Base-by-base conservation (phyloP, 2,797 vertebrate species). In the Microchirus variegatus region DNA sequence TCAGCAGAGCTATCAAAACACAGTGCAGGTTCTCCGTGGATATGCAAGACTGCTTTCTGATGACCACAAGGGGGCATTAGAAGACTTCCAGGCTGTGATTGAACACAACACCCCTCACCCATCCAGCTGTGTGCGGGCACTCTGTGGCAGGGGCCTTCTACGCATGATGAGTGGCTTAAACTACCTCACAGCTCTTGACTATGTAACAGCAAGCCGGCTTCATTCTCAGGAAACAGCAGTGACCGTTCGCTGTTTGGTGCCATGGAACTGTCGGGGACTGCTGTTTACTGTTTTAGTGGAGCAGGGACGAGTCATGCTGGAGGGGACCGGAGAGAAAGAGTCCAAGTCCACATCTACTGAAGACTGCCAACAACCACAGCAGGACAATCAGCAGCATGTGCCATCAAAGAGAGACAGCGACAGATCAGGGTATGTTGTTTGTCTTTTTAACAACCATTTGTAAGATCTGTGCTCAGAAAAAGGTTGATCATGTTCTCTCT, bases 231-330 rank as follows among this genome's bases (percentile, higher is more conserved):
- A 98, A 67, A 87, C 95, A 0, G 89, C 94, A 11, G 85, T 98
- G 46, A 91, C 93, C 0, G 83, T 96, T 57, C 96, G 96, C 74
- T 94, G 96, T 76, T 92, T 95, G 0, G 92, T 99, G 78, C 97
- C 97, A 0, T 98, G 97, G 97, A 99, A 99, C 90, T 94, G 91
- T 62, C 90, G 96, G 9, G 95, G 97, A 0, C 90, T 99, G 75
- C 91, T 99, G 63, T 88, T 92, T 15, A 95, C 94, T 0, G 92
- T 96, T 50, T 89, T 99, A 63, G 91, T 95, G 63, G 97, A 99
- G 74, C 96, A 98, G 85, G 96, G 93, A 1, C 92, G 94, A 76
- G 83, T 86, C 67, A 95, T 98, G 90, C 90, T 99, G 38, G 95
- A 95, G 83, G 84, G 70, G 17, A 67, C 38, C 1, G 79, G 56